A percentile compares a stretch with the other conserved stretches of the same genome.
Evolutionary conservation across 2,797 vertebrate species (phyloP).

Genomic region (Notolabrus celidotus): DNA sequence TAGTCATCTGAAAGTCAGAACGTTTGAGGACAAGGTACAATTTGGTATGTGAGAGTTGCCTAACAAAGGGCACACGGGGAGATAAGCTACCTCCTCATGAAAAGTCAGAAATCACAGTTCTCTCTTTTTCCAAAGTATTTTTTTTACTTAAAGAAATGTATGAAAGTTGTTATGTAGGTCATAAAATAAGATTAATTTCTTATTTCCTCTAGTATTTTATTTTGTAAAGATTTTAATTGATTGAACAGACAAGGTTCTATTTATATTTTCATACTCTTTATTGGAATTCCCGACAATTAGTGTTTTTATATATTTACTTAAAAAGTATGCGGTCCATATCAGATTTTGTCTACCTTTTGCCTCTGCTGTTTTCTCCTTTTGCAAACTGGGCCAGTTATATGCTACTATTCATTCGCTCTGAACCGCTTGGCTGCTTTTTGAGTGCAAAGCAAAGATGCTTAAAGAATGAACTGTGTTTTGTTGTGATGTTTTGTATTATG

Average conservation of each 20-base stretch:
- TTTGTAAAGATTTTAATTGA: slow-evolving; percentile 74
- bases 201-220: slow-evolving; percentile 68
- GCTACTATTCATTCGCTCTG: slow-evolving; percentile 59
- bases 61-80: slow-evolving; percentile 59
- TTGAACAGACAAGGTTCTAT: slow-evolving; percentile 69
- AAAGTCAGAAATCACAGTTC: slow-evolving; percentile 45
- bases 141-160: slow-evolving; percentile 70
- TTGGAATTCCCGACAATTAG: slow-evolving; percentile 76
- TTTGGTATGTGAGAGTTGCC: slow-evolving; percentile 77
- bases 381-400: slow-evolving; percentile 80
- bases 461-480: slow-evolving; percentile 26
- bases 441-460: slow-evolving; percentile 57
- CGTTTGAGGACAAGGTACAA: slow-evolving; percentile 80
- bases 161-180: slow-evolving; percentile 72
- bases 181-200: slow-evolving; percentile 70
- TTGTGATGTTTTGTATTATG: slow-evolving; percentile 64
- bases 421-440: slow-evolving; percentile 63
- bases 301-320: slow-evolving; percentile 78
- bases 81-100: slow-evolving; percentile 68
- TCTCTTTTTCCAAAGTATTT: slow-evolving; percentile 62
- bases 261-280: slow-evolving; percentile 79
- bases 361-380: slow-evolving; percentile 74
- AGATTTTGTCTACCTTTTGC: slow-evolving; percentile 78
- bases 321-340: slow-evolving; percentile 73
- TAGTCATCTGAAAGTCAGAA: slow-evolving; percentile 59